Base-by-base conservation (phyloP, 37 sponge, comb jelly and placozoan genomes). In the Spongia lamella region DNA sequence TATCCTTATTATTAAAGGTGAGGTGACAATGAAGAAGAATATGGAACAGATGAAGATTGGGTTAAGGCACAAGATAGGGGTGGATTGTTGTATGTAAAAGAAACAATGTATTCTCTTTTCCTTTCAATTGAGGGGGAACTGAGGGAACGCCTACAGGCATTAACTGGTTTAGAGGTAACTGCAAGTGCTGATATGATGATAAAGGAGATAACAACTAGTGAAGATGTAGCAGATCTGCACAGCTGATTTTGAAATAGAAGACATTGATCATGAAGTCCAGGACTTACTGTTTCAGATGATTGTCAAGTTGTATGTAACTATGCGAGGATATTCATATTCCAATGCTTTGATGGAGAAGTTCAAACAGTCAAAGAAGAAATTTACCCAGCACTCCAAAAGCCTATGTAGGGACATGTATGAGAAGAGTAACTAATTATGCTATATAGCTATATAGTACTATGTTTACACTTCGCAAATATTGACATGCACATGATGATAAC, bases 241-340 rank as follows among this genome's bases (percentile, higher is more conserved):
- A 21, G 57, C 47, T 27, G 59, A 57, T 11, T 73, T 73, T 73
- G 43, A 55, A 20, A 32, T n/a, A n/a, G 61, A 1, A 73, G 75
- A 73, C 1, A 38, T 34, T 33, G n/a, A n/a, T n/a, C n/a, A n/a
- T n/a, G 36, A 60, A 33, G 19, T 56, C 33, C 7, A 36, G 15
- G 7, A 43, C 5, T 9, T 43, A 9, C 9, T 80, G 13, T 61
- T 80, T 19, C 39, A 60, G 30, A 57, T 69, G 71, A 61, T 80
- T 20, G 66, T 66, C 7, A 69, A 76, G 0, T 34, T 69, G 32
- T 83, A 24, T 25, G 33, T 83, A 33, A 83, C 84, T 1, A 68
- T 83, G 9, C 26, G 76, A 49, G 84, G 70, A 19, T 75, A 68
- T 47, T 83, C 84, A 17, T 75, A 59, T 43, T 60, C 70, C 7